A percentile compares a stretch with the other conserved stretches of the same genome.
Evolutionary conservation across 35 echinoderm and acorn worm species (phyloP).

Genomic region (Nesometra sesokonis): DNA sequence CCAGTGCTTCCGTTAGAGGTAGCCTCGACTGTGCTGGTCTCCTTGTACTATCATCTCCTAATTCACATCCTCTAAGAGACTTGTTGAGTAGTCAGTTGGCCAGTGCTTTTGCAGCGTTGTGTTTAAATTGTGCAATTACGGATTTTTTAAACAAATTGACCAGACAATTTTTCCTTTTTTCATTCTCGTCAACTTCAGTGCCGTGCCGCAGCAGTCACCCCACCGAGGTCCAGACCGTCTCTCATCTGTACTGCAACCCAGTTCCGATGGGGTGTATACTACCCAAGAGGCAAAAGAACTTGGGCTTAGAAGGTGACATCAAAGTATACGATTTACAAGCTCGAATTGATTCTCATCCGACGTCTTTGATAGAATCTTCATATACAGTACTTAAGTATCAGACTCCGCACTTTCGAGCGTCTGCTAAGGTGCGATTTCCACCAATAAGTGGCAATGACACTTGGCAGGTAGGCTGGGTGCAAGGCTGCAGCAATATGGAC

Average conservation of each 20-base stretch:
- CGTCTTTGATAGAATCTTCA: slow-evolving; percentile 77
- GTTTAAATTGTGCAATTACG: not conserved
- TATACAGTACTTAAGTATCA: slow-evolving; percentile 93
- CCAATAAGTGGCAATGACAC: slow-evolving; percentile 69
- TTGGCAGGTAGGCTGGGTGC: slow-evolving; percentile 97
- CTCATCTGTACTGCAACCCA: slow-evolving; percentile 13
- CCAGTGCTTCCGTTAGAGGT: not conserved
- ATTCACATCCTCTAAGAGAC: not conserved
- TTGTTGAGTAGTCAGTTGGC: not conserved
- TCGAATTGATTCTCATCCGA: slow-evolving; percentile 82
- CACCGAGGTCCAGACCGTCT: not conserved
- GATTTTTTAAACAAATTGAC: not conserved
- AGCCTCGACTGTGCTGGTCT: not conserved
- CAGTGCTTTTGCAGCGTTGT: not conserved
- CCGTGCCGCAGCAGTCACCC: not conserved
- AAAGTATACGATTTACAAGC: slow-evolving; percentile 91
- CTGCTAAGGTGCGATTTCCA: slow-evolving; percentile 83
- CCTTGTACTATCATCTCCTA: not conserved
- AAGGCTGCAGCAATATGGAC: slow-evolving; percentile 94
- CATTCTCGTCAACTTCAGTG: not conserved
- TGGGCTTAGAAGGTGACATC: slow-evolving; percentile 82
- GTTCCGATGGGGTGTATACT: slow-evolving; percentile 97
- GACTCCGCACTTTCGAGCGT: slow-evolving; percentile 87
- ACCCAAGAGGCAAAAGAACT: slow-evolving; percentile 84
- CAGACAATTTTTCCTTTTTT: not conserved